A percentile compares a stretch with the other conserved stretches of the same genome.
These are phyloP conservation scores for Agonopterix arenella DNA, from an alignment of 2,888 invertebrate species.

Conservation along the genomic window DNA sequence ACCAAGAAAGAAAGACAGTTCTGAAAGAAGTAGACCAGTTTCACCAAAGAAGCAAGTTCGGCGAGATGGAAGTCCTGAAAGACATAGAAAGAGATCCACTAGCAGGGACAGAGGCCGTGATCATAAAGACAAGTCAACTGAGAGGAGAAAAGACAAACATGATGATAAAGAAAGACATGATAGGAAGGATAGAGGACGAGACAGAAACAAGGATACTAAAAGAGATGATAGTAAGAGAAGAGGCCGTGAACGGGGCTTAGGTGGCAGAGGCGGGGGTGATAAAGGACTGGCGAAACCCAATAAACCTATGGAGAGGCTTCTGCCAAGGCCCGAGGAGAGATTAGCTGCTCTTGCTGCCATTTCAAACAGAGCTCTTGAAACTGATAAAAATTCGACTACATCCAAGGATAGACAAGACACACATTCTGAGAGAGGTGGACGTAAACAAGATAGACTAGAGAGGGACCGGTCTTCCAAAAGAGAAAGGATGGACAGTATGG, in stretches of 20 bases:
- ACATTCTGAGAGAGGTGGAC: slow-evolving; percentile 64
- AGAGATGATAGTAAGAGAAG: slow-evolving; percentile 72
- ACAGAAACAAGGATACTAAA: slow-evolving; percentile 74
- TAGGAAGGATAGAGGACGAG: slow-evolving; percentile 83
- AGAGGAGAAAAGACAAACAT: slow-evolving; percentile 70
- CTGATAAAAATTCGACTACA: slow-evolving; percentile 62
- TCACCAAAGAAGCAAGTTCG: slow-evolving; percentile 66
- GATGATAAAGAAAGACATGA: slow-evolving; percentile 79
- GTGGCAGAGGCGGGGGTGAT: slow-evolving; percentile 57
- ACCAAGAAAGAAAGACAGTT: slow-evolving; percentile 61
- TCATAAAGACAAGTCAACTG: slow-evolving; percentile 66
- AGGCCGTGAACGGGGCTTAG: slow-evolving; percentile 64
- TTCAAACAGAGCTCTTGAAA: slow-evolving; percentile 60
- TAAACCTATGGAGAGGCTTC: slow-evolving; percentile 77
- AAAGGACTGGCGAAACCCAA: slow-evolving; percentile 79
- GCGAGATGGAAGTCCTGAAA: slow-evolving; percentile 57
- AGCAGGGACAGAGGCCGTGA: slow-evolving; percentile 70
- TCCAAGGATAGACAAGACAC: slow-evolving; percentile 68
- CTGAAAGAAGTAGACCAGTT: slow-evolving; percentile 66
- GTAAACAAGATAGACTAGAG: slow-evolving; percentile 67
- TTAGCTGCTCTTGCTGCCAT: slow-evolving; percentile 77
- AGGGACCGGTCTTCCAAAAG: slow-evolving; percentile 71
- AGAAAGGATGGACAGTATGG: slow-evolving; percentile 63
- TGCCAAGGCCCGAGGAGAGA: slow-evolving; percentile 80
- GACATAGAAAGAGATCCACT: slow-evolving; percentile 56